These are phyloP conservation scores for Sipha maydis DNA, from an alignment of 2,888 invertebrate genomes.

Conservation along the genomic window DNA sequence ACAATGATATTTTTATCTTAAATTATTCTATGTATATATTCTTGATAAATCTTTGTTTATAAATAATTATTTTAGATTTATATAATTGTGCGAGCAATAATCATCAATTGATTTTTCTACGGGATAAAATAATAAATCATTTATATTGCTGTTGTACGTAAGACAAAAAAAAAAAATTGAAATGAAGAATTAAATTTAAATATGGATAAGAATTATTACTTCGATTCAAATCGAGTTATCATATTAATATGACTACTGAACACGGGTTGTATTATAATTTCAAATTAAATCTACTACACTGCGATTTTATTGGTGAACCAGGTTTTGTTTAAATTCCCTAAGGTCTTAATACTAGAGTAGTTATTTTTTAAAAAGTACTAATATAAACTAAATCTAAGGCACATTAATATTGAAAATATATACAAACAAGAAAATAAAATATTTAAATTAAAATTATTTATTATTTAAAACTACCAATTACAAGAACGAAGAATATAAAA, in stretches of 20 bases:
- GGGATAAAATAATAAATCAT: background rate
- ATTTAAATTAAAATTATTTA: conserved; percentile 36
- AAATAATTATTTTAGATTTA: background rate
- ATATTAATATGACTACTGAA: background rate
- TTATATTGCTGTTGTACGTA: background rate
- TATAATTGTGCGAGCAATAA: background rate
- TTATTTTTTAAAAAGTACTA: background rate
- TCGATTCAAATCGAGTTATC: conserved; percentile 9
- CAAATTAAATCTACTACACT: background rate
- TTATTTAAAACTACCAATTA: conserved; percentile 43
- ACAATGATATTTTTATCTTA: background rate
- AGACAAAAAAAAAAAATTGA: background rate
- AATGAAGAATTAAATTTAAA: background rate
- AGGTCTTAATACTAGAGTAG: conserved; percentile 5
- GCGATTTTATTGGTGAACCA: background rate
- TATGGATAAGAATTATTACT: conserved; percentile 16
- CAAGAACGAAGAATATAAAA: conserved; percentile 28
- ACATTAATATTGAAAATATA: conserved; percentile 6
- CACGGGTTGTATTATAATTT: conserved; percentile 17
- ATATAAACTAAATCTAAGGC: conserved; percentile 5
- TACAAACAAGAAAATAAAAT: background rate
- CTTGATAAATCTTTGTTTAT: background rate
- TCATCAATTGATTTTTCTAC: too few relatives aligned
- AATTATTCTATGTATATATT: too few relatives aligned
- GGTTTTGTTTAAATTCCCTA: conserved; percentile 19